Conservation (phyloP, 1,140 invertebrate species). For the Tenebrio molitor region DNA sequence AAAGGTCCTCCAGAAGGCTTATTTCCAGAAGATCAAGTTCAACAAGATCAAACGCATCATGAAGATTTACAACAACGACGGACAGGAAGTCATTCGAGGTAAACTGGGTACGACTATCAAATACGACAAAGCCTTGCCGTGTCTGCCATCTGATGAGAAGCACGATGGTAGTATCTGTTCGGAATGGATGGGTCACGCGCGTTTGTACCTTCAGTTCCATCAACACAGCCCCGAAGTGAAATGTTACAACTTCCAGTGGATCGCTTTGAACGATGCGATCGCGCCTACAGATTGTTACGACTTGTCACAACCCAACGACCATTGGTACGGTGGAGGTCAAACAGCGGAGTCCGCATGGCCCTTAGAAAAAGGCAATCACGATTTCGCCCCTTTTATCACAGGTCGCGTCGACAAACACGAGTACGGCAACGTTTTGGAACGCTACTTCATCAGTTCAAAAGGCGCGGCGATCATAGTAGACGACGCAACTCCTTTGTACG, state of each 20-base stretch:
- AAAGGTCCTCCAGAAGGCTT: slow-evolving; percentile 83
- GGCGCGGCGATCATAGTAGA: slow-evolving; percentile 85
- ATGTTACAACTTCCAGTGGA: slow-evolving; percentile 89
- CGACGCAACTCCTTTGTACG: slow-evolving; percentile 82
- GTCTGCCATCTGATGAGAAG: slow-evolving; percentile 74
- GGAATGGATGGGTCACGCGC: slow-evolving; percentile 83
- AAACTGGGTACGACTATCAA: slow-evolving; percentile 74
- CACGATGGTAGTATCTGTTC: slow-evolving; percentile 77
- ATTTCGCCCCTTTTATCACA: slow-evolving; percentile 84
- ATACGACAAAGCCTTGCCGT: slow-evolving; percentile 77
- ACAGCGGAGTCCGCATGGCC: slow-evolving; percentile 84
- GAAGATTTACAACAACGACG: slow-evolving; percentile 77
- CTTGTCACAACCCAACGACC: slow-evolving; percentile 73
- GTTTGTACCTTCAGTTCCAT: slow-evolving; percentile 78
- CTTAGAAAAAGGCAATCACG: slow-evolving; percentile 78
- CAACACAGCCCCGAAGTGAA: slow-evolving; percentile 72
- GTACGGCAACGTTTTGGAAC: slow-evolving; percentile 85
- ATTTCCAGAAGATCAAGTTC: slow-evolving; percentile 88
- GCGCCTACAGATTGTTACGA: slow-evolving; percentile 88
- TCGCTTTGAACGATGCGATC: slow-evolving; percentile 74
- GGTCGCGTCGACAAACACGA: slow-evolving; percentile 82
- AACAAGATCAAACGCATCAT: slow-evolving; percentile 83
- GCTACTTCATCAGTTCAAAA: slow-evolving; percentile 88
- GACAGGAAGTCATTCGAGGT: slow-evolving; percentile 78
- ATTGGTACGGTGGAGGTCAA: slow-evolving; percentile 89